Base-by-base conservation (phyloP, 2,888 invertebrate species). In the Gandaritis pyraliata region DNA sequence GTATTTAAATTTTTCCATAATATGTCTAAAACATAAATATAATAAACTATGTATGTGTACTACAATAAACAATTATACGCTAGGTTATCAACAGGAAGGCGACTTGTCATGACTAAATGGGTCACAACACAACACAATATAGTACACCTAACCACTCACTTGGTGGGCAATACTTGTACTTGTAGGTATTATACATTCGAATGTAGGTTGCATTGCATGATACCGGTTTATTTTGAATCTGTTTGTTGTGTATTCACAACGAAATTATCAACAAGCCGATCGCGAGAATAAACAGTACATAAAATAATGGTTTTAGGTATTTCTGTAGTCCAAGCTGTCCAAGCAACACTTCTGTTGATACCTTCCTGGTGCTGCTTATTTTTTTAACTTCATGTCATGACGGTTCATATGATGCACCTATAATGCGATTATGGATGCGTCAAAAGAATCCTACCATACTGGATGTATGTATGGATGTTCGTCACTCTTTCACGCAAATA, bases 51-150 rank as follows among this genome's bases (percentile, higher is more conserved):
- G 33, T 53, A 53, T 11, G 43, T 53, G 16, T 45, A 8, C 12
- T 45, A 46, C 46, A 45, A 45, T 58, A 39, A 41, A 43, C 45
- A 13, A 47, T 29, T 41, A 45, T 46, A 41, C 12, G n/a, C 53
- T 23, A 59, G 53, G 33, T 58, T 49, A 58, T 58, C 43, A 56
- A 48, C 51, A 52, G 48, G 57, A 49, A 62, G 30, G 29, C 43
- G 41, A 43, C 43, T 15, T 30, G 49, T 54, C 58, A 54, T 54
- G 46, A 52, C 47, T 56, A 43, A n/a, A 47, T 52, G n/a, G 56
- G 41, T 55, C 13, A 33, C 33, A 39, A 49, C 10, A 41, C 29
- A 29, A 29, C 33, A 33, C 6, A 23, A 23, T 23, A 41, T 15
- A 15, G 13, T 41, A 13, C 29, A 46, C n/a, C n/a, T 29, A 46